Evolutionary conservation across 92 coral and sea anemone species (phyloP), one percentile per base, ranked within the genome.

Genomic region (Anthopleura xanthogrammica): DNA sequence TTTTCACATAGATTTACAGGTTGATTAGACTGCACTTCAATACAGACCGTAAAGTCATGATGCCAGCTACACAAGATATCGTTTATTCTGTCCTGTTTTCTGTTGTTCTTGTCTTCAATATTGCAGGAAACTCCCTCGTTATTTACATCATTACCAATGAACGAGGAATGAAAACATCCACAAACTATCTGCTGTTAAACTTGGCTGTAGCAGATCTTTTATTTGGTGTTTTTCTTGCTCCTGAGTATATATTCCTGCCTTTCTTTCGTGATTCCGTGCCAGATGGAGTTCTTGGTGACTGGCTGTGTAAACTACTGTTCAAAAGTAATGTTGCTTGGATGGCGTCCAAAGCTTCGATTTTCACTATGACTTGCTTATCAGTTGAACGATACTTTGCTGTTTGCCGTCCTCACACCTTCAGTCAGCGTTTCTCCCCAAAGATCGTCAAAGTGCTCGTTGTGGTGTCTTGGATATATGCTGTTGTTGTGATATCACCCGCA

Each of bases 121-220:
- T 76, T 16, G 29, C 12, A 76, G 79, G 79, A 46, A 76, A 76
- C 79, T 41, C 79, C 12, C 58, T 76, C 12, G 79, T 76, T 52
- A 46, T 76, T 16, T 46, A 41, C 56, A 43, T 76, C 60, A 75
- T 75, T 22, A 76, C 55, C 20, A 76, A 46, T 76, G 55, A 76
- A 16, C 55, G 79, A 41, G 57, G 58, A n/a, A 16, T n/a, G 56
- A 76, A 76, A 76, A 76, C 79, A 76, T 76, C 79, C 29, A 76
- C 79, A 46, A 76, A 76, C 79, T 76, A 76, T 46, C 41, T 76
- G 11, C 79, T 76, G 36, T 16, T 76, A n/a, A 76, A 46, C 41
- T n/a, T 76, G 4, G 79, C 79, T 43, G 58, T 76, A 20, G 79
- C 79, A 43, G 79, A 76, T 13, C 52, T 76, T 46, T 41, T n/a